phyloP scores from a whole-genome alignment of 1,140 invertebrate species.

The Anadara kagoshimensis region DNA sequence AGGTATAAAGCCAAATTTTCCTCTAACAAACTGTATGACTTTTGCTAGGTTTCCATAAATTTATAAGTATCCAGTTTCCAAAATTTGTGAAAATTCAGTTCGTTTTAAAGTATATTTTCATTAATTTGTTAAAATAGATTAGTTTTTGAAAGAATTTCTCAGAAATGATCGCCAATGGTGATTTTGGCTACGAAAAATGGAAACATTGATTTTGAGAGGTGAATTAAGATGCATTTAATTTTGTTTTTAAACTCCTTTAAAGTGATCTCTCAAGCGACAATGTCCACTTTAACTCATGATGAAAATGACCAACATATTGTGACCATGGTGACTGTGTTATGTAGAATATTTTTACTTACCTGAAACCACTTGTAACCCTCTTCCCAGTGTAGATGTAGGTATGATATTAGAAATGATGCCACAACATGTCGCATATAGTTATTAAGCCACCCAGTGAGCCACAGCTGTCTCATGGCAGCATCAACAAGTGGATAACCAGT shows the following conservation, averaged over 20 bases:
- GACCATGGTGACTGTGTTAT: neutral
- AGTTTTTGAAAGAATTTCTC: neutral
- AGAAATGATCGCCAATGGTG: neutral
- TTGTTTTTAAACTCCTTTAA: no score
- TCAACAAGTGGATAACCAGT: slow-evolving; percentile 46
- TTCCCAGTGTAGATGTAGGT: slow-evolving; percentile 45
- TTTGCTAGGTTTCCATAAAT: no score
- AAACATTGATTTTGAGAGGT: no score
- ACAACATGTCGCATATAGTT: slow-evolving; percentile 51
- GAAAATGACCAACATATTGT: neutral
- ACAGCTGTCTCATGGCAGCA: slow-evolving; percentile 48
- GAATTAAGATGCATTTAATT: no score
- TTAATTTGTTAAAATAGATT: neutral
- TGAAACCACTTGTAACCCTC: slow-evolving; percentile 49
- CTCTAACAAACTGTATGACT: no score
- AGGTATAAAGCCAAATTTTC: no score
- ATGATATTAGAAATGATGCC: slow-evolving; percentile 46
- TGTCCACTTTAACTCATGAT: no score
- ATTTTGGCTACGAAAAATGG: no score
- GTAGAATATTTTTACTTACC: slow-evolving; percentile 16
- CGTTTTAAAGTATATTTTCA: neutral
- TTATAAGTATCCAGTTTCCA: no score
- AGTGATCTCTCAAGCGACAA: no score
- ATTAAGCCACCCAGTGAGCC: slow-evolving; percentile 49
- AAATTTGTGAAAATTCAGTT: no score